These are phyloP conservation scores for Nesometra sesokonis DNA, from an alignment of 35 echinoderm and acorn worm species.

Conservation along the genomic window DNA sequence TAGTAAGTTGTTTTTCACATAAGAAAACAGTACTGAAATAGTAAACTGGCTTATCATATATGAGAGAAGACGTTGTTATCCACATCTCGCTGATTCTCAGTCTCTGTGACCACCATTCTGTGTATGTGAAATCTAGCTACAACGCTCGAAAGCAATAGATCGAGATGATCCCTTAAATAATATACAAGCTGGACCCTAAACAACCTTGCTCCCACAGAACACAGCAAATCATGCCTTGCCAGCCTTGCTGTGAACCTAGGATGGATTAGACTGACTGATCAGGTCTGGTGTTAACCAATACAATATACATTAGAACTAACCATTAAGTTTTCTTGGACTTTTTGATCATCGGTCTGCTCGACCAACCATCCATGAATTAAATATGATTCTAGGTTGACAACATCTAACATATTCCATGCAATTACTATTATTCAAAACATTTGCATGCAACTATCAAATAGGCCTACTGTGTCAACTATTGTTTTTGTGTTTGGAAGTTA, in stretches of 20 bases:
- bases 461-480: too few relatives aligned
- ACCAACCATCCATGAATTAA: too few relatives aligned
- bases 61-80: neutral
- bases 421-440: too few relatives aligned
- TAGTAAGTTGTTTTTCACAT: neutral
- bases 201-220: neutral
- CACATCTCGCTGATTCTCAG: neutral
- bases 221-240: neutral
- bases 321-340: too few relatives aligned
- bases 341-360: too few relatives aligned
- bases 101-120: neutral
- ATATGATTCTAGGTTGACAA: too few relatives aligned
- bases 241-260: neutral
- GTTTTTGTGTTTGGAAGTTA: too few relatives aligned
- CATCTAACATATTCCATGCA: too few relatives aligned
- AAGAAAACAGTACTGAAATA: neutral
- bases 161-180: neutral
- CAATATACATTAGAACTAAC: too few relatives aligned
- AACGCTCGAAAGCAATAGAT: neutral
- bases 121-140: neutral
- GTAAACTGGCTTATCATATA: neutral
- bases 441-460: too few relatives aligned
- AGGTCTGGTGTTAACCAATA: too few relatives aligned
- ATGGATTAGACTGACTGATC: too few relatives aligned
- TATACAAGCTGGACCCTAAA: neutral